A percentile compares a stretch with the other conserved stretches of the same genome.
phyloP scores from a whole-genome alignment of 2,797 vertebrate genomes.

The Melanotaenia trifasciata region DNA sequence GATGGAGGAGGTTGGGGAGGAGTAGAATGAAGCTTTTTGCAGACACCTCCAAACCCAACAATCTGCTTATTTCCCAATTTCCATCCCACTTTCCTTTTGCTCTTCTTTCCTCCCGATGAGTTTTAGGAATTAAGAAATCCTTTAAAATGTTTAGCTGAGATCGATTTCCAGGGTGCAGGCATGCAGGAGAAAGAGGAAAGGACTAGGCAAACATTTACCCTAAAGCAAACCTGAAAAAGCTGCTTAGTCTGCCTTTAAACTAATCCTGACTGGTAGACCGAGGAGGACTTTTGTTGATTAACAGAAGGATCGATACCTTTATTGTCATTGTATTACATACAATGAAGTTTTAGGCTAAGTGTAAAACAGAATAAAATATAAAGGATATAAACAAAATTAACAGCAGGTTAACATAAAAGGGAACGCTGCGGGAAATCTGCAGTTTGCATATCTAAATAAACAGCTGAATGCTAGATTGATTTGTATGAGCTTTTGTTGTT shows the following conservation, averaged over 20 bases:
- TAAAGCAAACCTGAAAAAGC: neutral
- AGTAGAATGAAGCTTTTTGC: neutral
- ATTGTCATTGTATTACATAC: neutral
- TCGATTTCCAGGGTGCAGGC: neutral
- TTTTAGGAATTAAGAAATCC: neutral
- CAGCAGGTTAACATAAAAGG: neutral
- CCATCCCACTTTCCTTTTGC: neutral
- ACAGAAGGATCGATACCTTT: too few relatives aligned
- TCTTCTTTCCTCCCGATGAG: neutral
- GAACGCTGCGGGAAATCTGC: neutral
- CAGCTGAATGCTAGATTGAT: neutral
- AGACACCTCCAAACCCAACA: too few relatives aligned
- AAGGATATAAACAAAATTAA: neutral
- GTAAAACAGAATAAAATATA: neutral
- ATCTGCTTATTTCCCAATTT: neutral
- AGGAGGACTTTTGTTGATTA: neutral
- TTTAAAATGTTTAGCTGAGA: neutral
- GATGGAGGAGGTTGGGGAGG: neutral
- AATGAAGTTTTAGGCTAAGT: neutral
- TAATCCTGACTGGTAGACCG: neutral
- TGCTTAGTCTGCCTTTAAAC: neutral
- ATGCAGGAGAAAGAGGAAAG: neutral
- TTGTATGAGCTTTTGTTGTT: too few relatives aligned
- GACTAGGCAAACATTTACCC: neutral
- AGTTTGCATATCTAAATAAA: neutral